Evolutionary conservation across 1,140 invertebrate species (phyloP).

Genomic region (Hyphantria cunea): DNA sequence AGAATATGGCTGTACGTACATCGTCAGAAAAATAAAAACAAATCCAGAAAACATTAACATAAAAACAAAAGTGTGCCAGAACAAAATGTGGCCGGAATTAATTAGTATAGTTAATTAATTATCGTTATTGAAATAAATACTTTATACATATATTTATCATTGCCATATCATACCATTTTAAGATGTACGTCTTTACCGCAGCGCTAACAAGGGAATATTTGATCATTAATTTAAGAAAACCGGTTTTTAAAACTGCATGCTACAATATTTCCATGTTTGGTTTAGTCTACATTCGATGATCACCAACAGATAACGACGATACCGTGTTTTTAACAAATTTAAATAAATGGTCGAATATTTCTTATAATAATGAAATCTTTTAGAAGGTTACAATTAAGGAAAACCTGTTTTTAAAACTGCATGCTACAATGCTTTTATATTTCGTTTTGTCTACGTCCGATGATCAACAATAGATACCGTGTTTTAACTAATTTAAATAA

Average conservation of each 20-base stretch:
- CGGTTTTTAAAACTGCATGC: neutral
- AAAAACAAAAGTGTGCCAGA: too few relatives aligned
- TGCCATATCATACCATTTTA: neutral
- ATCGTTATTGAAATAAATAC: too few relatives aligned
- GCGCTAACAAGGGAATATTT: neutral
- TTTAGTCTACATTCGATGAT: slow-evolving; percentile 6
- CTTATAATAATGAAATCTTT: neutral
- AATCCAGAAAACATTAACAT: too few relatives aligned
- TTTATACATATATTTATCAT: neutral
- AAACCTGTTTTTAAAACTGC: neutral
- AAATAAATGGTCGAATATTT: slow-evolving; percentile 3
- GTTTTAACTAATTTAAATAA: slow-evolving; percentile 7
- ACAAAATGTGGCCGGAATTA: too few relatives aligned
- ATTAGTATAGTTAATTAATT: too few relatives aligned
- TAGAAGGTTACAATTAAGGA: neutral
- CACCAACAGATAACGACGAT: neutral
- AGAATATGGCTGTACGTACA: too few relatives aligned
- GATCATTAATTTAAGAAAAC: neutral
- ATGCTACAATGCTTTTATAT: neutral
- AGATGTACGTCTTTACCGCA: neutral
- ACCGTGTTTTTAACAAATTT: neutral
- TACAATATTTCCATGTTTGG: neutral
- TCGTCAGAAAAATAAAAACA: too few relatives aligned
- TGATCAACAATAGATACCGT: neutral
- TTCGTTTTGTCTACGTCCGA: slow-evolving; percentile 1